Conservation (phyloP, 2,113 vertebrate species). For the Sardina pilchardus region DNA sequence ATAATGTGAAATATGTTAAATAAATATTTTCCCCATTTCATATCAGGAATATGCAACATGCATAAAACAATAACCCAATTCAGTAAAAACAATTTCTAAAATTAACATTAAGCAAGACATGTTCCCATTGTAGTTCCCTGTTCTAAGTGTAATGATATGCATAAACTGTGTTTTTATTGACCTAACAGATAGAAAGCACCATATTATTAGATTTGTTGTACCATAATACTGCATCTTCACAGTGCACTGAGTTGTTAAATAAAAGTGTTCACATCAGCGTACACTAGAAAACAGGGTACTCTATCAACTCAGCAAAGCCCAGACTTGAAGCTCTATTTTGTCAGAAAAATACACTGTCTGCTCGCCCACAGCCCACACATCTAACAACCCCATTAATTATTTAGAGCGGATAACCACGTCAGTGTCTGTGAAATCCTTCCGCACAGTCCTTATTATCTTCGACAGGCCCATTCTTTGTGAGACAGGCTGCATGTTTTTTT, state of each 20-base stretch:
- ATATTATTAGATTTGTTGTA: background rate
- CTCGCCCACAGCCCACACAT: background rate
- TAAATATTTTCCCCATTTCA: background rate
- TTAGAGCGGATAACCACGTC: background rate
- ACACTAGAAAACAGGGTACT: background rate
- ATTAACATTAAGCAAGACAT: background rate
- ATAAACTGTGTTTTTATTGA: background rate
- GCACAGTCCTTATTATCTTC: background rate
- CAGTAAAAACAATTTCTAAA: background rate
- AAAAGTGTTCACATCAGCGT: background rate
- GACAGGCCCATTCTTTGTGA: background rate
- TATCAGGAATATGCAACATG: background rate
- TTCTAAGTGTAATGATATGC: background rate
- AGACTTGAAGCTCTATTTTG: background rate
- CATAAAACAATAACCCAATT: background rate
- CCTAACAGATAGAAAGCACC: background rate
- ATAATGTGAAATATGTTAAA: background rate
- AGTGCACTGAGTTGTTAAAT: background rate
- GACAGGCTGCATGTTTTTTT: background rate
- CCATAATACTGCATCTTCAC: background rate
- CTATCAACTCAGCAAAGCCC: background rate
- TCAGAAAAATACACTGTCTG: background rate
- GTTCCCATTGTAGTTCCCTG: background rate
- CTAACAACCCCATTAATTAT: constrained; percentile 12
- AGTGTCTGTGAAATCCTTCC: background rate